Conservation (phyloP, 1,140 invertebrate genomes). For the Tribolium castaneum region DNA sequence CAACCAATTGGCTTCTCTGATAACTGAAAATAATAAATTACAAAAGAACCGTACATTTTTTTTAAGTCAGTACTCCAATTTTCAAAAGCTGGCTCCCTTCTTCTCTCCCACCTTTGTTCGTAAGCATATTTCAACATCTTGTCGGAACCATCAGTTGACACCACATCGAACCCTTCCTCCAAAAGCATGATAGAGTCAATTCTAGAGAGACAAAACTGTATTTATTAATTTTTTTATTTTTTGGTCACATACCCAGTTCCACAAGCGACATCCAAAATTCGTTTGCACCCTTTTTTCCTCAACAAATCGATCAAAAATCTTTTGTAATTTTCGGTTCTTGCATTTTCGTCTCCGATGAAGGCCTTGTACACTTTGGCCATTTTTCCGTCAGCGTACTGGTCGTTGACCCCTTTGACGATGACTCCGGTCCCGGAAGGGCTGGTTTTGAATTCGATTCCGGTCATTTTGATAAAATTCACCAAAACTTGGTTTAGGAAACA, state of each 20-base stretch:
- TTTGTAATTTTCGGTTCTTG: conserved; percentile 84
- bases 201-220: conserved; percentile 63
- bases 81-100: conserved; percentile 83
- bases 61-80: conserved; percentile 76
- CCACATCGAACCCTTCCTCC: conserved; percentile 87
- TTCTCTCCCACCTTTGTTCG: conserved; percentile 83
- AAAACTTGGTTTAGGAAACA: neutral
- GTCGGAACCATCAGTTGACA: conserved; percentile 88
- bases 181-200: conserved; percentile 89
- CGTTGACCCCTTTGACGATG: conserved; percentile 75
- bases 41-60: neutral
- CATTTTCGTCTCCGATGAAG: conserved; percentile 86
- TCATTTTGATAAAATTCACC: conserved; percentile 56
- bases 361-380: conserved; percentile 89
- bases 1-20: conserved; percentile 86
- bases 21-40: conserved; percentile 67
- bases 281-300: conserved; percentile 75
- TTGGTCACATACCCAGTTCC: conserved; percentile 78
- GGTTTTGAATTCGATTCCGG: conserved; percentile 78
- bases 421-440: conserved; percentile 82
- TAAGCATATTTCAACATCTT: conserved; percentile 92
- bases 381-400: conserved; percentile 89
- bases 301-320: conserved; percentile 81
- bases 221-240: neutral
- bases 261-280: conserved; percentile 85